Conservation (phyloP, 2,888 invertebrate species). For the Myopa testacea region DNA sequence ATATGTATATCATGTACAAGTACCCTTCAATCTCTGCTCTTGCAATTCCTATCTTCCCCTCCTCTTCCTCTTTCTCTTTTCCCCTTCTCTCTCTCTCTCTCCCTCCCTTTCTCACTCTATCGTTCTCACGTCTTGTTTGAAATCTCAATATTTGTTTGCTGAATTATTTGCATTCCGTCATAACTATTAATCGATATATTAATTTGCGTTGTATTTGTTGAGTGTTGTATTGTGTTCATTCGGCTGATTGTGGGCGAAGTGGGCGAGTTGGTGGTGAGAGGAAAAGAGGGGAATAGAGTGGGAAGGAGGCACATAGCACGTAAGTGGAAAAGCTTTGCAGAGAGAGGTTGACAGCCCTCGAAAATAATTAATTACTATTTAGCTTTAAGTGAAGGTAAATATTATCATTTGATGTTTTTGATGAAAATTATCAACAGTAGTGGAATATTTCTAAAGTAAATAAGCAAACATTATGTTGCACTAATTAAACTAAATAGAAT, state of each 20-base stretch:
- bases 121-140: background rate
- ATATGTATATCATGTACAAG: too few species aligned
- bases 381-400: background rate
- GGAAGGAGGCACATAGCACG: too few species aligned
- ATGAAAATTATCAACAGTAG: background rate
- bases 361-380: conserved; percentile 6
- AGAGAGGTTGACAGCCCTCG: background rate
- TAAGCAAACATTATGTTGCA: background rate
- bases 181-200: background rate
- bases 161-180: background rate
- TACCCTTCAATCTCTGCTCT: too few species aligned
- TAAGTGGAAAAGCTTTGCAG: too few species aligned
- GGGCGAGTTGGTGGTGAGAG: background rate
- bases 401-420: background rate
- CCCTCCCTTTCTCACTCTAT: background rate
- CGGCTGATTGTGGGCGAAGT: background rate
- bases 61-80: too few species aligned
- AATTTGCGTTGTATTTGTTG: background rate
- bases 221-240: background rate
- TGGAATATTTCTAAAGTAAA: background rate
- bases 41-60: too few species aligned
- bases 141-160: background rate
- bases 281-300: too few species aligned
- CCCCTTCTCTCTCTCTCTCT: background rate
- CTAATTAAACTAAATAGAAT: background rate